Percentiles rank a stretch among this genome's conserved stretches.
Evolutionary conservation across 2,797 vertebrate species (phyloP).

Genomic region (Liasis olivaceus): DNA sequence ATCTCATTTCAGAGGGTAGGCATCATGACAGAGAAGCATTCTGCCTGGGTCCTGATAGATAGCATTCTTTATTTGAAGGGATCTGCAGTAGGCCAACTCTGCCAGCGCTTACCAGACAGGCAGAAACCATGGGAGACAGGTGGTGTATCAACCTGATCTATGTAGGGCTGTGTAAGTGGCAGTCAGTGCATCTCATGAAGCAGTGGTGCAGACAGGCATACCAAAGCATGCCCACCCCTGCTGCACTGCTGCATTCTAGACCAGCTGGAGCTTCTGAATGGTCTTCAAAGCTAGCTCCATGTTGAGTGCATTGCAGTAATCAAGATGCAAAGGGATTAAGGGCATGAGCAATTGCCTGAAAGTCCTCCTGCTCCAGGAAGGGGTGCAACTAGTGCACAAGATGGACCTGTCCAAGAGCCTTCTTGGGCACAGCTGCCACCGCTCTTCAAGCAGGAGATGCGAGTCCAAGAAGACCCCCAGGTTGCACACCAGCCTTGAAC

Average conservation of each 20-base stretch:
- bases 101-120: neutral
- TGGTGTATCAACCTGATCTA: neutral
- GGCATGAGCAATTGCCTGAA: neutral
- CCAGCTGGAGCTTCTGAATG: neutral
- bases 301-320: neutral
- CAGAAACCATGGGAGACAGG: neutral
- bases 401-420: neutral
- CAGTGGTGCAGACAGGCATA: neutral
- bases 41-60: neutral
- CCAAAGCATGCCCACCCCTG: neutral
- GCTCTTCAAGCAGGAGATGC: neutral
- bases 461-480: neutral
- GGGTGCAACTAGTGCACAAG: neutral
- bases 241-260: neutral
- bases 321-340: neutral
- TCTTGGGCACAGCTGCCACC: neutral
- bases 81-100: neutral
- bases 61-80: neutral
- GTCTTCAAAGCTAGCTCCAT: neutral
- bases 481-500: neutral
- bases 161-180: neutral
- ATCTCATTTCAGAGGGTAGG: neutral
- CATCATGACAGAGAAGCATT: neutral
- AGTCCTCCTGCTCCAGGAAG: neutral
- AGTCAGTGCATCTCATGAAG: neutral